Base-by-base conservation (phyloP, 2,888 invertebrate species). In the Acleris cristana region DNA sequence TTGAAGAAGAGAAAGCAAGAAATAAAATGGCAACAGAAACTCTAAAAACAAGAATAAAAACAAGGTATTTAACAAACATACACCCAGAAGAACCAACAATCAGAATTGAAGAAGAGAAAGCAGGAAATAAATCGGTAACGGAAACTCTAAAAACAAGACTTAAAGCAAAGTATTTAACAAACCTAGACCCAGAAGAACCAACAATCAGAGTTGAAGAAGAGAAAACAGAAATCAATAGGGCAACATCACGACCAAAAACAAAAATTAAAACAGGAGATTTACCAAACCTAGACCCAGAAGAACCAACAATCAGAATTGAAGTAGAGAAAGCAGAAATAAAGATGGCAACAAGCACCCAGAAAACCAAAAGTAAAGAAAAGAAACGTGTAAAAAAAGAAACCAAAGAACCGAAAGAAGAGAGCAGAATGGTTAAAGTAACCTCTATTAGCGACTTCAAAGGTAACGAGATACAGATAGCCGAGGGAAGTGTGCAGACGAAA, bases 391-490 rank as follows among this genome's bases (percentile, higher is more conserved):
- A 56, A 66, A 34, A 12, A 52, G 64, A 67, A 23, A 19, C 44
- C 30, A 72, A 71, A 64, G 65, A 72, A 26, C 69, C 70, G 30
- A 67, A 67, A 60, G 69, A 69, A 60, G 48, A 59, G n/a, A 72
- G 67, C 60, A 69, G 44, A 60, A 71, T 70, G 44, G 70, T 71
- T 23, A 74, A 66, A 55, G 70, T 72, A 21, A 69, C 73, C n/a
- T 67, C 75, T 10, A 67, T 75, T 3, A 74, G 72, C 55, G 76
- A 74, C 57, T 76, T 64, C 68, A 79, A 68, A 69, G 74, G 73
- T 26, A 75, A 64, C 70, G 75, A 74, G 60, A 73, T 74, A 61
- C 76, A 69, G 57, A 74, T 76, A 21, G 70, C 74, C 14, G 72
- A 56, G 44, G 74, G 71, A 60, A 74, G 59, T 54, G 73, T 21